A percentile compares a stretch with the other conserved stretches of the same genome.
These are phyloP conservation scores for Anomalospiza imberbis DNA, from an alignment of 2,797 vertebrate genomes.

Conservation along the genomic window DNA sequence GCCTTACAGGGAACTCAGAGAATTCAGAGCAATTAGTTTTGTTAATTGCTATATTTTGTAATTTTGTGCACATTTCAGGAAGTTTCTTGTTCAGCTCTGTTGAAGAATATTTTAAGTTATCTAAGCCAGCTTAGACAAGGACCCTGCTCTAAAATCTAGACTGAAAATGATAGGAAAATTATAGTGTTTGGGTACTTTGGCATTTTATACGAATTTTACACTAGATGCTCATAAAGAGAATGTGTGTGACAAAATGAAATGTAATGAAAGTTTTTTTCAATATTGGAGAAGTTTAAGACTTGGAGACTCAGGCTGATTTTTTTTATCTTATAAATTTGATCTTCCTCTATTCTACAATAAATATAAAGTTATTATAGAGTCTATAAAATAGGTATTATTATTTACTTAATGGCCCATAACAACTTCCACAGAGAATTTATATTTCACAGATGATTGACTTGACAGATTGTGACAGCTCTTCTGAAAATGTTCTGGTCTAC, in stretches of 20 bases:
- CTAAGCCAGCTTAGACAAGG: background rate
- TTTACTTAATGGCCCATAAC: conserved; percentile 67
- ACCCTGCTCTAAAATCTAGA: background rate
- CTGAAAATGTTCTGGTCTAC: conserved; percentile 67
- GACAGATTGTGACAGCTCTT: conserved; percentile 68
- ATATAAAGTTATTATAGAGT: conserved; percentile 49
- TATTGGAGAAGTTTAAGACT: background rate
- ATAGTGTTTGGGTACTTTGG: background rate
- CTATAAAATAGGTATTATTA: conserved; percentile 71
- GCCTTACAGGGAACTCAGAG: background rate
- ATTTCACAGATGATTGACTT: conserved; percentile 64
- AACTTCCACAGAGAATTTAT: conserved; percentile 62
- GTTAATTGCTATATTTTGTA: conserved; percentile 8
- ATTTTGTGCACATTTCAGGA: background rate
- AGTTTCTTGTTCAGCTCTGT: background rate
- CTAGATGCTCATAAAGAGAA: background rate
- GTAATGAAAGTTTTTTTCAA: background rate
- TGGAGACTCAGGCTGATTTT: background rate
- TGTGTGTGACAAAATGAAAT: background rate
- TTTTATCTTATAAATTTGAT: conserved; percentile 24
- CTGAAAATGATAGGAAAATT: background rate
- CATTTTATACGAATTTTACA: background rate
- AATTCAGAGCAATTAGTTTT: conserved; percentile 31
- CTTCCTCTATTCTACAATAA: conserved; percentile 10
- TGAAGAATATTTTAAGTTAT: background rate